Evolutionary conservation across 2,888 invertebrate species (phyloP).

Genomic region (Rotaria macrura): DNA sequence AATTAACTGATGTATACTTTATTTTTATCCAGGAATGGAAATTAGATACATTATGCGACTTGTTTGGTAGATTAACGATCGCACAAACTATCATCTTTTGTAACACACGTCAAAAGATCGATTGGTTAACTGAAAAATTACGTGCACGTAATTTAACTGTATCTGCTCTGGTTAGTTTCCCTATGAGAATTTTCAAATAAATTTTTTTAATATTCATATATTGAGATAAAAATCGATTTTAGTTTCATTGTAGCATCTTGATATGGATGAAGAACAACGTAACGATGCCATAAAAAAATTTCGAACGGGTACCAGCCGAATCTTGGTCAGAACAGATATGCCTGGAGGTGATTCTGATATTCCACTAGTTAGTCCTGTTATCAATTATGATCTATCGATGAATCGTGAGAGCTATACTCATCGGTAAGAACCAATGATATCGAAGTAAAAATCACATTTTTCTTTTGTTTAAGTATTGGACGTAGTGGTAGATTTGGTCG

Average conservation of each 20-base stretch:
- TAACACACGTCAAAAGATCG: constrained; percentile 97
- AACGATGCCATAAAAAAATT: constrained; percentile 98
- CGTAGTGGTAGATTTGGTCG: constrained; percentile 98
- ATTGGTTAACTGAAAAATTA: constrained; percentile 92
- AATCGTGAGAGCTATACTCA: constrained; percentile 94
- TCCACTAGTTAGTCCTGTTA: constrained; percentile 81
- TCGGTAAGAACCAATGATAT: constrained; percentile 58
- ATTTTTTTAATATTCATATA: not conserved
- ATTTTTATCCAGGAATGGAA: constrained; percentile 51
- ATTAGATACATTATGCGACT: constrained; percentile 75
- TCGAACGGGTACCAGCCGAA: constrained; percentile 93
- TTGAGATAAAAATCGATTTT: constrained; percentile 25
- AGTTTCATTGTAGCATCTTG: constrained; percentile 66
- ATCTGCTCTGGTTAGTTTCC: constrained; percentile 64
- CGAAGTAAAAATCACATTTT: too few species aligned
- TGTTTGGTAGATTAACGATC: constrained; percentile 95
- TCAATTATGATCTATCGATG: constrained; percentile 62
- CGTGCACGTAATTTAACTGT: constrained; percentile 87
- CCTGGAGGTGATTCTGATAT: constrained; percentile 63
- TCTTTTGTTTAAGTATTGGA: constrained; percentile 63
- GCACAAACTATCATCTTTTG: constrained; percentile 99
- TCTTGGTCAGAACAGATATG: constrained; percentile 94
- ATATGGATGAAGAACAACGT: constrained; percentile 96
- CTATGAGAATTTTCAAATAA: constrained; percentile 44
- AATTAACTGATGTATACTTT: too few species aligned